Evolutionary conservation across 2,113 vertebrate species (phyloP).

Genomic region (Shinisaurus crocodilurus): DNA sequence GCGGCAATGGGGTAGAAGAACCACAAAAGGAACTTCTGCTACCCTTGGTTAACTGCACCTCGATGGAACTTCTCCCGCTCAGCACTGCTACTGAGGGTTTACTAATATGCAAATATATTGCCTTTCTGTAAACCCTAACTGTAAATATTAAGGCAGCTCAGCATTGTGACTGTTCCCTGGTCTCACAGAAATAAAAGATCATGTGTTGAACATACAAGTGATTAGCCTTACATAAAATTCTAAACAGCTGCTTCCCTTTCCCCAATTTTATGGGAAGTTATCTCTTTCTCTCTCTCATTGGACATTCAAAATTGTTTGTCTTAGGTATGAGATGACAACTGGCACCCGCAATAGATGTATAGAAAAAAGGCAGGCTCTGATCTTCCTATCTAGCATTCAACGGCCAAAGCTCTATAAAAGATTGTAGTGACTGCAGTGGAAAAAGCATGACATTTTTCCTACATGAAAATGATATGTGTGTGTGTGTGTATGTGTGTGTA

Average conservation of each 20-base stretch:
- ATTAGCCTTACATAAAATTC: neutral
- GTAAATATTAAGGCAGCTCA: constrained; percentile 48
- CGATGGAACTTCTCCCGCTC: neutral
- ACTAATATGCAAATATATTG: neutral
- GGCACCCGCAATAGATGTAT: no score
- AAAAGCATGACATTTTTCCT: no score
- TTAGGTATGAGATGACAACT: neutral
- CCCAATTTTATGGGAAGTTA: neutral
- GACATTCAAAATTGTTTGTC: neutral
- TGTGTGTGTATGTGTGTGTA: no score
- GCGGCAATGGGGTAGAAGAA: neutral
- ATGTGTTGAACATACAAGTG: constrained; percentile 62
- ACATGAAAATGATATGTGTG: no score
- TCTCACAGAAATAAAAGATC: constrained; percentile 68
- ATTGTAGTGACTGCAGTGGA: neutral
- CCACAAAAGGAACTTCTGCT: neutral
- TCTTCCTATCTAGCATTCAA: neutral
- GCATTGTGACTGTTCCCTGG: constrained; percentile 65
- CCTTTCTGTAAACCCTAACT: neutral
- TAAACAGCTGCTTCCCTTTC: neutral
- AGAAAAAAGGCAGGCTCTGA: neutral
- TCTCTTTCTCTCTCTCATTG: neutral
- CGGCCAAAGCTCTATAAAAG: neutral
- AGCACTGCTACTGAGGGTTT: neutral
- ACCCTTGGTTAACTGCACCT: neutral